A percentile compares a stretch with the other conserved stretches of the same genome.
These are phyloP conservation scores for Acleris cristana DNA, from an alignment of 2,888 invertebrate species.

Conservation along the genomic window DNA sequence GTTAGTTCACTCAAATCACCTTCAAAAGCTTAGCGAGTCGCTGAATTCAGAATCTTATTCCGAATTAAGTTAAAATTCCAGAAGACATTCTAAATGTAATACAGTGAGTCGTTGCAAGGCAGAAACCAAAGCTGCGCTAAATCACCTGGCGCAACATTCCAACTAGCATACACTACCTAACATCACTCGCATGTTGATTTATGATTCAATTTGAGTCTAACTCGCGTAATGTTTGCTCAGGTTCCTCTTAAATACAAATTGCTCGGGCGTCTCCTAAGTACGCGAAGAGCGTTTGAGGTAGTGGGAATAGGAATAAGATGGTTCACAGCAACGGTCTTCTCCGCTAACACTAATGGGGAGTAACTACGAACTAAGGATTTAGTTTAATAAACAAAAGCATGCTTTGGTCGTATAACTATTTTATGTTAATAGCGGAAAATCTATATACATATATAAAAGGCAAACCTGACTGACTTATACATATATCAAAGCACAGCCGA, in stretches of 20 bases:
- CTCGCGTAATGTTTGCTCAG: constrained; percentile 26
- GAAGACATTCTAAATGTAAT: no score
- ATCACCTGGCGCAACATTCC: background rate
- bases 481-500: no score
- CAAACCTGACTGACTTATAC: no score
- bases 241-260: constrained; percentile 36
- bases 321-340: constrained; percentile 6
- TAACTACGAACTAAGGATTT: background rate
- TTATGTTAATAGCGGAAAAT: no score
- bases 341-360: background rate
- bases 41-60: no score
- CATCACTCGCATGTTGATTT: constrained; percentile 24
- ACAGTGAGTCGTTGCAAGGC: no score
- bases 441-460: no score
- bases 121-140: background rate
- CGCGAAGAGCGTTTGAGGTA: constrained; percentile 3
- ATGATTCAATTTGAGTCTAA: constrained; percentile 32
- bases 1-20: no score
- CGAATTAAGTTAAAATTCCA: no score
- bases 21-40: no score
- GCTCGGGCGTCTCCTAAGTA: constrained; percentile 26
- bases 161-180: constrained; percentile 7
- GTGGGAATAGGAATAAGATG: constrained; percentile 12
- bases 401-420: background rate
- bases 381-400: background rate